Base-by-base conservation (phyloP, 2,888 invertebrate species). In the Trachelus stipa region DNA sequence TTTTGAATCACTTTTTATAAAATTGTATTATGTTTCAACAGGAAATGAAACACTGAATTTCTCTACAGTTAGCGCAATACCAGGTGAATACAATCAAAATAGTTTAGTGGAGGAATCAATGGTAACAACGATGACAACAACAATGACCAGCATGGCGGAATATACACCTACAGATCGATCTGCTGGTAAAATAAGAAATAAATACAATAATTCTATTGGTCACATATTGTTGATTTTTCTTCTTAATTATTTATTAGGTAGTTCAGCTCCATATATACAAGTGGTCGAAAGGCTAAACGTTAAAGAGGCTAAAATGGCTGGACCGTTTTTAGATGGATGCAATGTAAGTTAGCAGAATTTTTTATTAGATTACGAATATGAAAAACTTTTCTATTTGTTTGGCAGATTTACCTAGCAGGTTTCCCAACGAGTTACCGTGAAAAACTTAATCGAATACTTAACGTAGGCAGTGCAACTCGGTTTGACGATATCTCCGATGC, bases 291-390 rank as follows among this genome's bases (percentile, higher is more conserved):
- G 79, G 77, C 92, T 96, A 71, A 95, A 96, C 85, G 92, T 96
- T 82, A 94, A 93, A 77, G 92, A 93, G 79, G 94, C 95, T 1
- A 95, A 95, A 88, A 94, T 93, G 88, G 95, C 95, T 81, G 97
- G 97, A 56, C 93, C 94, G 79, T 97, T 97, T 89, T 94, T 98
- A 78, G 98, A 98, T 92, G 98, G 98, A 75, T 98, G 97, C 89
- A 96, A 95, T 91, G 96, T 97, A 91, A 93, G 93, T 92, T 56
- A 23, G 1, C 23, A 56, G 9, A 56, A 56, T 56, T 4, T 56
- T 79, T 74, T 76, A 76, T 56, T 74, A 34, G 69, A 73, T 75
- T 74, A 78, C 23, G 33, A 68, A 71, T 56, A 71, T 30, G 34
- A 37, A 31, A 12, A 73, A 68, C 35, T 35, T 71, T 75, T 73